Base-by-base conservation (phyloP, 2,797 vertebrate genomes). In the Kryptopterus vitreolus region DNA sequence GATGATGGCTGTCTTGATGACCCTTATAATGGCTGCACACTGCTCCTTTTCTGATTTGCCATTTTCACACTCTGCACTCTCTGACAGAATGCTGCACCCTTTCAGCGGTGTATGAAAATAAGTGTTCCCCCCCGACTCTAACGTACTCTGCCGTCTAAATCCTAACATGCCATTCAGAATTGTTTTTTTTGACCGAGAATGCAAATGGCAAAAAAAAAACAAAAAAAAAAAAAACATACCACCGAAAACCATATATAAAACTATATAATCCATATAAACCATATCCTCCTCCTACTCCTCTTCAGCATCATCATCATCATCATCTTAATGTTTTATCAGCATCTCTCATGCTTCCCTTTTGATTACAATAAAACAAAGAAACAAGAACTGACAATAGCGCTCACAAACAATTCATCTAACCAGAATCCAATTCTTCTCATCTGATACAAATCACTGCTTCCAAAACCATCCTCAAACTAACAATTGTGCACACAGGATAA, bases 1-100 rank as follows among this genome's bases (percentile, higher is more conserved):
- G 92, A 89, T 94, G 91, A 93, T 93, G 86, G 91, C 85, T 85
- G 85, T 91, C 90, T 92, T 93, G 92, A 93, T 90, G 92, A 92
- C 91, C 92, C 88, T 90, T 90, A 88, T 92, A 88, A 89, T 90
- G 85, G 90, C 82, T 83, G 89, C 87, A 90, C 88, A 76, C 83
- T 85, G 87, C 87, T 89, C 90, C 90, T 90, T 84, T 77, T 78
- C 52, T 57, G 82, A 80, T 81, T 79, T 91, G 85, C 88, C 81
- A 87, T 90, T 91, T 91, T 89, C 87, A 88, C 85, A 86, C 87
- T n/a, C n/a, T 85, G 83, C 82, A 87, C 88, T 75, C 82, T 86
- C 86, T 87, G 87, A 88, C 88, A 90, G 87, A 91, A 87, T 89
- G 82, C 77, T 87, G 84, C 63, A 85, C 81, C 82, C 83, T 88